These are phyloP conservation scores for Catharus bicknelli DNA, from an alignment of 2,113 vertebrate genomes.

Conservation along the genomic window DNA sequence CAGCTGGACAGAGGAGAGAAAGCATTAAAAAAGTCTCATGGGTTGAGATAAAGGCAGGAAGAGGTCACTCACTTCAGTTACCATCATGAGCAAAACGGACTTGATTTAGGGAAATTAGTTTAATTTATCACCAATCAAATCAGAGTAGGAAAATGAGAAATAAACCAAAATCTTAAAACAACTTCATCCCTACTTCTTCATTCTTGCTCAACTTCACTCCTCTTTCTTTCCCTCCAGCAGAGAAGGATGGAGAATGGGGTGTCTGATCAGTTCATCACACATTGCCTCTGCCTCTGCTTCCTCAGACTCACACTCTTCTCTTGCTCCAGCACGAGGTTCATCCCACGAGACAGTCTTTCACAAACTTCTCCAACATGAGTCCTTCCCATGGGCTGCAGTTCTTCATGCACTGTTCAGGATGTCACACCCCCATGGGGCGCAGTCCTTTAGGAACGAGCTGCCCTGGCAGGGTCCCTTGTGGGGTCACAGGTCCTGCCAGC, in stretches of 20 bases:
- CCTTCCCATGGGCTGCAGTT: background rate
- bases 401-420: accelerated
- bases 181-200: background rate
- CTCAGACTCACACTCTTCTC: too few relatives aligned
- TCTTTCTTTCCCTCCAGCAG: background rate
- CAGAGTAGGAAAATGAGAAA: background rate
- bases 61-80: background rate
- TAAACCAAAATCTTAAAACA: background rate
- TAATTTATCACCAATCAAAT: background rate
- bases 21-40: background rate
- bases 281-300: background rate
- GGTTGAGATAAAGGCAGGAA: background rate
- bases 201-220: background rate
- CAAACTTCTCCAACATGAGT: background rate
- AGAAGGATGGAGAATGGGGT: background rate
- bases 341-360: background rate
- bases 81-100: background rate
- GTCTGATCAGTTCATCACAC: background rate
- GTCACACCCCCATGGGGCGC: accelerated
- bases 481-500: background rate
- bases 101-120: background rate
- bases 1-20: background rate
- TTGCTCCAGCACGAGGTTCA: background rate
- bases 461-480: background rate
- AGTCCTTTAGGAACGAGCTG: background rate